Base-by-base conservation (phyloP, 2,888 invertebrate species). In the Tipula confusa region DNA sequence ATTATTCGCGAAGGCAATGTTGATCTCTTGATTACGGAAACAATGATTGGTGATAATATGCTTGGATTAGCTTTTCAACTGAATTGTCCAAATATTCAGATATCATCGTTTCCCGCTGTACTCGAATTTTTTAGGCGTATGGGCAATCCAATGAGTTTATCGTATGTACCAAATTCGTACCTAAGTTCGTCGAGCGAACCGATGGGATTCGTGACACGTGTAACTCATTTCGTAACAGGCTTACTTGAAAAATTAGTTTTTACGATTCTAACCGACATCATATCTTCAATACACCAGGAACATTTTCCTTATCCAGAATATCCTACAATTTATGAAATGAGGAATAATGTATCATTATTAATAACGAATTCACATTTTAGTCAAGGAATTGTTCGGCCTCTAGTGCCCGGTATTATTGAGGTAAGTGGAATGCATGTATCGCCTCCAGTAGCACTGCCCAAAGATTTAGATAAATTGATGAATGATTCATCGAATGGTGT, bases 351-450 rank as follows among this genome's bases (percentile, higher is more conserved):
- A 4, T 91, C 91, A 0, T 84, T 92, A 36, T 88, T 91, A 84
- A 85, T 92, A 48, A 88, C 90, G 1, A 92, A 92, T 86, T 90
- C 90, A 7, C 92, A 92, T 87, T 89, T 89, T 80, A 89, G 89
- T 82, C 85, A 91, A 15, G 89, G 90, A 83, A 87, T 90, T 2
- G 89, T 91, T 0, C 88, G 90, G 31, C 91, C 92, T 0, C 87
- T 88, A 3, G 89, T 89, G 88, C 88, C 89, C 0, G 89, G 89
- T 0, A 86, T 89, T 0, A 85, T 90, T 6, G 87, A 88, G 85
- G 88, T 90, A 79, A 89, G 88, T 6, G 90, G 90, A 0, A 87
- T 88, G 7, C 90, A 89, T 83, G 89, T 89, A 15, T 86, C 88
- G 84, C 86, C 87, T 0, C 86, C 87, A 1, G 87, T 88, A 38